A percentile compares a stretch with the other conserved stretches of the same genome.
Evolutionary conservation across 2,888 invertebrate species (phyloP).

Genomic region (Eurytoma californica): DNA sequence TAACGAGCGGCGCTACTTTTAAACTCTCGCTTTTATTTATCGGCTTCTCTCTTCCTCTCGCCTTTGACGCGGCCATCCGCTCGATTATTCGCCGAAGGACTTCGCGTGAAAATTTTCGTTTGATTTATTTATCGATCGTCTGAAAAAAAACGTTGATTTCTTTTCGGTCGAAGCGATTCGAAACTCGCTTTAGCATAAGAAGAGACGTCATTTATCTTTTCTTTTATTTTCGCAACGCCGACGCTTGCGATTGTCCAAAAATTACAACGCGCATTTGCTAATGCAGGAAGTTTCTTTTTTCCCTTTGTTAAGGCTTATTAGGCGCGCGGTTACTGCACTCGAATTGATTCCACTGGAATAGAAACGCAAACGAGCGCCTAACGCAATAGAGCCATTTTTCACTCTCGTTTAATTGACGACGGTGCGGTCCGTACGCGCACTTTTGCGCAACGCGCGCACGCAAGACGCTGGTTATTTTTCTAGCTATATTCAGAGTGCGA

Average conservation of each 20-base stretch:
- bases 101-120: constrained; percentile 42
- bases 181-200: too few relatives aligned
- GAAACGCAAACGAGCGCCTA: too few relatives aligned
- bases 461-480: constrained; percentile 2
- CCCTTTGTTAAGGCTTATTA: too few relatives aligned
- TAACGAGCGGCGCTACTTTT: constrained; percentile 18
- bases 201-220: too few relatives aligned
- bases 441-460: constrained; percentile 5
- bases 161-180: too few relatives aligned
- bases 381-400: constrained; percentile 27
- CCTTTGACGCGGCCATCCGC: constrained; percentile 25
- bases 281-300: too few relatives aligned
- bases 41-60: constrained; percentile 6
- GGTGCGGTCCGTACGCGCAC: neutral
- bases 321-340: too few relatives aligned
- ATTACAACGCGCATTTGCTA: too few relatives aligned
- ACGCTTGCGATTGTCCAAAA: too few relatives aligned
- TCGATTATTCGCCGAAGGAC: constrained; percentile 30
- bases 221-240: too few relatives aligned
- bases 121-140: constrained; percentile 40
- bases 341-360: too few relatives aligned
- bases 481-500: constrained; percentile 4
- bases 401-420: constrained; percentile 41
- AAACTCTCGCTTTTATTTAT: neutral
- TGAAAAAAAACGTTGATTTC: neutral